phyloP scores from a whole-genome alignment of 2,797 vertebrate genomes.

The Telmatherina bonti region DNA sequence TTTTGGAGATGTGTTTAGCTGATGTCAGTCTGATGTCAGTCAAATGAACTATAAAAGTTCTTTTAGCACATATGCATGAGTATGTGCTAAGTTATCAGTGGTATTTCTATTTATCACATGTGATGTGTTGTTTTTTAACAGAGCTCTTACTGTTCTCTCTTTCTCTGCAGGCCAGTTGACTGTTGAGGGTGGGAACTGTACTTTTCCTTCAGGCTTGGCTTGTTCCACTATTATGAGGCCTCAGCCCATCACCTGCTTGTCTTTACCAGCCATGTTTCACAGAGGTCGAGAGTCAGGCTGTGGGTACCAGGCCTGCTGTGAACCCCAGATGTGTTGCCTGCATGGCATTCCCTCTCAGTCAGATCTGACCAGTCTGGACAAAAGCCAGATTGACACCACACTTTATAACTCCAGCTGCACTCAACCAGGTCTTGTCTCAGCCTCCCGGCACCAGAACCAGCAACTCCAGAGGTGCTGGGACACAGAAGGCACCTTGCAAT shows the following conservation, averaged over 20 bases:
- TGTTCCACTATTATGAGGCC: conserved; percentile 83
- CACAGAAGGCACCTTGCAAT: conserved; percentile 65
- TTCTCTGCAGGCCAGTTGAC: conserved; percentile 87
- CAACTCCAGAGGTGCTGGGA: conserved; percentile 79
- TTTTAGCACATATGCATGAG: background rate
- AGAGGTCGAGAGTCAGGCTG: conserved; percentile 81
- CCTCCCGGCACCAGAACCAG: conserved; percentile 65
- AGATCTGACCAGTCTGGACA: conserved; percentile 77
- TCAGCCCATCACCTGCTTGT: conserved; percentile 84
- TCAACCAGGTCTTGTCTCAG: conserved; percentile 69
- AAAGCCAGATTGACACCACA: conserved; percentile 74
- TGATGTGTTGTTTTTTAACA: background rate
- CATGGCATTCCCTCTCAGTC: conserved; percentile 82
- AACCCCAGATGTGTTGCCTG: conserved; percentile 87
- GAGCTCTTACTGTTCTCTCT: conserved; percentile 11
- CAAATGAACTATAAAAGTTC: background rate
- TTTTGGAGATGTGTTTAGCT: background rate
- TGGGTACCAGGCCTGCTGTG: conserved; percentile 84
- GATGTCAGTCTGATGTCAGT: background rate
- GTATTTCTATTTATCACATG: conserved; percentile 9
- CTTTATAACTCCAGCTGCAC: conserved; percentile 72
- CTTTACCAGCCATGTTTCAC: conserved; percentile 77
- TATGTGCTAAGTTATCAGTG: background rate
- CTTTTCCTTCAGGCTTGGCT: conserved; percentile 80
- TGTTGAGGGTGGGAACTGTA: conserved; percentile 86